A percentile compares a stretch with the other conserved stretches of the same genome.
Conservation (phyloP, 2,888 invertebrate species). For the Platycheirus albimanus region DNA sequence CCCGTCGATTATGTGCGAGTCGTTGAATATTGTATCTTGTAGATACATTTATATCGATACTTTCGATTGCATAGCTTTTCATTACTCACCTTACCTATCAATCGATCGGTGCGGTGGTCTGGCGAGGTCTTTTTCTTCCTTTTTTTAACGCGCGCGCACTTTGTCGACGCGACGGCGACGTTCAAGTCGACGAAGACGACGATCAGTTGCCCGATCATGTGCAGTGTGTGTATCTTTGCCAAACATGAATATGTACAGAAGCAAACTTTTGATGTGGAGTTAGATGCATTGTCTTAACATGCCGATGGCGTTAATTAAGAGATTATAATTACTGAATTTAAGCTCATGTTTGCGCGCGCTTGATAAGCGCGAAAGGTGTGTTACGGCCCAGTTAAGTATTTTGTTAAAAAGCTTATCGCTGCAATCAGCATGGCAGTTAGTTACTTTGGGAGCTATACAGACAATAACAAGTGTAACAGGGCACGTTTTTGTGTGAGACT, state of each 20-base stretch:
- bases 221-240: neutral
- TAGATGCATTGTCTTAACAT: constrained; percentile 70
- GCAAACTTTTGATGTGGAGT: constrained; percentile 35
- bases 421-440: constrained; percentile 60
- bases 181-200: no score
- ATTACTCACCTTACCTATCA: constrained; percentile 69
- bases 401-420: constrained; percentile 58
- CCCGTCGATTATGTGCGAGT: constrained; percentile 42
- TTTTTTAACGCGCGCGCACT: constrained; percentile 31
- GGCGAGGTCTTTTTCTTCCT: constrained; percentile 25
- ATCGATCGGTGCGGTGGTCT: constrained; percentile 39
- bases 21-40: constrained; percentile 38
- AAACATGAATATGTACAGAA: constrained; percentile 27
- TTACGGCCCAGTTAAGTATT: constrained; percentile 53
- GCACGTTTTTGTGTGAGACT: constrained; percentile 44
- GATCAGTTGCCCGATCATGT: constrained; percentile 16
- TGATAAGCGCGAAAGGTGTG: constrained; percentile 68
- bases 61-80: constrained; percentile 61
- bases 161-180: no score
- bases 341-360: constrained; percentile 49
- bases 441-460: constrained; percentile 6
- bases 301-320: constrained; percentile 75
- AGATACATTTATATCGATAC: constrained; percentile 58
- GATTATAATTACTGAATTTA: constrained; percentile 72
- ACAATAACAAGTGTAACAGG: constrained; percentile 62